Base-by-base conservation (phyloP, 2,888 invertebrate genomes). In the Temnothorax unifasciatus region DNA sequence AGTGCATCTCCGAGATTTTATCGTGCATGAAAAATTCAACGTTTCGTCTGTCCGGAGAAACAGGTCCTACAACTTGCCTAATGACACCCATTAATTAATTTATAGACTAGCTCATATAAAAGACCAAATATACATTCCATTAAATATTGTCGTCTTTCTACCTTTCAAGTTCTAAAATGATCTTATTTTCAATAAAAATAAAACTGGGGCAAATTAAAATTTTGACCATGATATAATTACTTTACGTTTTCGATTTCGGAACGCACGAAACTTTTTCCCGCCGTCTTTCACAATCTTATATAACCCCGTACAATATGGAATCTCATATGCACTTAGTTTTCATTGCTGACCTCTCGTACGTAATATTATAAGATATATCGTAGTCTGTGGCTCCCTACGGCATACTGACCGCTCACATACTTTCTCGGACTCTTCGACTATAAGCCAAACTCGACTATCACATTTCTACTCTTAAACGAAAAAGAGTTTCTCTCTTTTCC, bases 311-410 rank as follows among this genome's bases (percentile, higher is more conserved):
- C 6, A 34, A 34, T 34, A 93, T 94, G 94, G 93, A 94, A 94
- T 94, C 94, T 94, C 94, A 94, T 94, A 94, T 94, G 94, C 94
- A 94, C 93, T 94, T 94, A 95, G 92, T 94, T 95, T 95, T 94
- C 94, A 94, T 95, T 95, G 94, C 94, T 90, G 92, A 91, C 91
- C 93, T 92, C 91, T 92, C 92, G 91, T 90, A 86, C 90, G 93
- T 94, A 94, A 94, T 94, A 94, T 94, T 94, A 94, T 94, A 94
- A 81, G 79, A 71, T 93, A 93, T 94, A 94, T 94, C 90, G 89
- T 92, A 90, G 92, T 92, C 88, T 93, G 93, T 93, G 92, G 88
- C 91, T 94, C 94, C 94, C 94, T 85, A 92, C 87, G 94, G 94
- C 89, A 92, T 90, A 85, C 86, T 90, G 91, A 82, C 90, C 92